Conservation (phyloP, 2,113 vertebrate genomes). For the Pseudorhombus dupliciocellatus region DNA sequence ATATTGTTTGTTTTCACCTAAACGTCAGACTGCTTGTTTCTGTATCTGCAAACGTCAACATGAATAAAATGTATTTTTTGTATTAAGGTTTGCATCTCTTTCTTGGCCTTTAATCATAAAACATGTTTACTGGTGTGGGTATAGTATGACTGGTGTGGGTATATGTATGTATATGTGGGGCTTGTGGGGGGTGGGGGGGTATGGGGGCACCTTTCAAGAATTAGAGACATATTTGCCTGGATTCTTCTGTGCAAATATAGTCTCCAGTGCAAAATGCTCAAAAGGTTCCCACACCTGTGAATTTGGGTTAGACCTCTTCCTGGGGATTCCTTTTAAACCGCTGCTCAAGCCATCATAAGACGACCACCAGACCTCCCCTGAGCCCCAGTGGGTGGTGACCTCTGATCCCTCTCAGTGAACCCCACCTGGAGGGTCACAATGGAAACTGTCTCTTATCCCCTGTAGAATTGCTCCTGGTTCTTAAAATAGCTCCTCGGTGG, state of each 20-base stretch:
- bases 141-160: too few species aligned
- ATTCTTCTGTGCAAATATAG: too few species aligned
- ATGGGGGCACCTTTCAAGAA: not conserved
- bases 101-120: not conserved
- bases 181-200: too few species aligned
- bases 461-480: constrained; percentile 35
- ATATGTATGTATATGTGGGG: too few species aligned
- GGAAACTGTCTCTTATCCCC: constrained; percentile 48
- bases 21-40: constrained; percentile 35
- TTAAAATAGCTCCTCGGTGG: constrained; percentile 46
- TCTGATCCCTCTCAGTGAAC: constrained; percentile 43
- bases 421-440: constrained; percentile 35
- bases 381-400: constrained; percentile 25
- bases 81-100: constrained; percentile 14
- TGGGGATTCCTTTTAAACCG: constrained; percentile 25
- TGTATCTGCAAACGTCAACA: constrained; percentile 25
- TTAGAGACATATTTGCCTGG: not conserved
- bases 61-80: constrained; percentile 72
- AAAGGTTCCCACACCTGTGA: constrained; percentile 1
- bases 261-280: not conserved
- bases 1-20: constrained; percentile 35
- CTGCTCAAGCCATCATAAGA: constrained; percentile 18
- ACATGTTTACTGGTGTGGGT: not conserved
- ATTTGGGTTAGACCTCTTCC: constrained; percentile 4
- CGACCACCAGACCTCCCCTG: not conserved